Percentiles rank a stretch among this genome's conserved stretches.
phyloP scores from a whole-genome alignment of 2,113 vertebrate genomes.

The Furnarius figulus region DNA sequence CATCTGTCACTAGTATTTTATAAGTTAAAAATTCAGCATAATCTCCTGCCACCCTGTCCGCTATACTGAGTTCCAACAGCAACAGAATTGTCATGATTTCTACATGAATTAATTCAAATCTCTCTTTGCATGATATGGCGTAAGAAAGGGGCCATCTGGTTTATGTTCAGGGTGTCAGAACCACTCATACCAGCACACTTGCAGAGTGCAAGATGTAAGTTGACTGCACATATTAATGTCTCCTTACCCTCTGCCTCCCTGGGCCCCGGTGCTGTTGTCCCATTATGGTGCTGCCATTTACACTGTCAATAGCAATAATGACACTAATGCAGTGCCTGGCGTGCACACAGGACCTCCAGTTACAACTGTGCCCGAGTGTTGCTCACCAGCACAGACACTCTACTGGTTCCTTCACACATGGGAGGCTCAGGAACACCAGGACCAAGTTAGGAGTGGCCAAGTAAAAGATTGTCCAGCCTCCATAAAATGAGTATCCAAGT shows the following conservation, averaged over 20 bases:
- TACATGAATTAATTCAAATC: slow-evolving; percentile 67
- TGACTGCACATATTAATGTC: slow-evolving; percentile 58
- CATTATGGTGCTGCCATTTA: slow-evolving; percentile 4
- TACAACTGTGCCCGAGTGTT: background rate
- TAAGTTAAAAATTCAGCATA: slow-evolving; percentile 59
- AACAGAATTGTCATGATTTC: slow-evolving; percentile 63
- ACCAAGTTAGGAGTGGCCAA: background rate
- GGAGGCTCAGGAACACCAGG: rapidly evolving
- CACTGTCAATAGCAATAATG: background rate
- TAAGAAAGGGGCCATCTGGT: slow-evolving; percentile 71
- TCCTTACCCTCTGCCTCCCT: slow-evolving; percentile 49
- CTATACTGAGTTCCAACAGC: slow-evolving; percentile 53
- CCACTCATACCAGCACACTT: slow-evolving; percentile 63
- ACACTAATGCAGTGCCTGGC: background rate
- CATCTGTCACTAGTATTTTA: slow-evolving; percentile 50
- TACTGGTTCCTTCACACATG: background rate
- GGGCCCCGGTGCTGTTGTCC: slow-evolving; percentile 36
- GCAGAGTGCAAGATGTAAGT: slow-evolving; percentile 14
- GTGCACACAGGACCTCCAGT: background rate
- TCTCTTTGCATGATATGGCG: slow-evolving; percentile 64
- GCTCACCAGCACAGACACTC: background rate
- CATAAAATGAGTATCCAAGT: background rate
- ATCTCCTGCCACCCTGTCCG: slow-evolving; percentile 58
- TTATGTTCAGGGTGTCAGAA: slow-evolving; percentile 70
- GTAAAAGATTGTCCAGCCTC: background rate